phyloP scores from a whole-genome alignment of 2,113 vertebrate species.

The Otis tarda region DNA sequence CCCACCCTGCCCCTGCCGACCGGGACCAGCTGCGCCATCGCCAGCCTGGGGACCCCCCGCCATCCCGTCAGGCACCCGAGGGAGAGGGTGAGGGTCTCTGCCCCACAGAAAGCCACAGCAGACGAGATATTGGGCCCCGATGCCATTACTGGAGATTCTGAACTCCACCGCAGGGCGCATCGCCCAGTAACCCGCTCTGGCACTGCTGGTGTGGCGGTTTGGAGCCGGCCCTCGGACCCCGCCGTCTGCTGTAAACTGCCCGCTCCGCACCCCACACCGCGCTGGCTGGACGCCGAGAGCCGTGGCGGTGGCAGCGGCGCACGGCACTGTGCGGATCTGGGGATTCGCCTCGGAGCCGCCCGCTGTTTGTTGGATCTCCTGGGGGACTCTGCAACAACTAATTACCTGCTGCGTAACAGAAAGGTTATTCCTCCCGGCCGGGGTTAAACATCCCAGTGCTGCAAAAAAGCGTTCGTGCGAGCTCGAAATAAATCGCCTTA shows the following conservation, averaged over 20 bases:
- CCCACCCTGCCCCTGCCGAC: not conserved
- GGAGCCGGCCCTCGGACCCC: not conserved
- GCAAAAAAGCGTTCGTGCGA: not conserved
- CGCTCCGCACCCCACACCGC: not conserved
- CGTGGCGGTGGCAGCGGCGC: accelerated
- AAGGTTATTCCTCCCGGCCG: not conserved
- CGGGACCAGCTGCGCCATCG: accelerated
- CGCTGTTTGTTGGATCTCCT: not conserved
- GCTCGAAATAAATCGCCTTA: accelerated
- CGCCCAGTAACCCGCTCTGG: not conserved
- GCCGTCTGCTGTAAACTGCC: not conserved
- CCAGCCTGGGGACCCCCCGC: no score
- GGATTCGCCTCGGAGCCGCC: not conserved
- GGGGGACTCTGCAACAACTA: not conserved
- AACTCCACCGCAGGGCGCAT: not conserved
- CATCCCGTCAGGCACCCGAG: accelerated
- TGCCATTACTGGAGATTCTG: not conserved
- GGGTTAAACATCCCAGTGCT: constrained; percentile 41
- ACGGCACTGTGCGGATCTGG: not conserved
- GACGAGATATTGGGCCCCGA: accelerated
- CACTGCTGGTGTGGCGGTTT: not conserved
- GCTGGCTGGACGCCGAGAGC: not conserved
- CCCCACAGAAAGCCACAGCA: not conserved
- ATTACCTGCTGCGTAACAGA: not conserved
- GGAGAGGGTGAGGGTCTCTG: not conserved